Base-by-base conservation (phyloP, 1,140 invertebrate species). In the Drosophila pseudoobscura region DNA sequence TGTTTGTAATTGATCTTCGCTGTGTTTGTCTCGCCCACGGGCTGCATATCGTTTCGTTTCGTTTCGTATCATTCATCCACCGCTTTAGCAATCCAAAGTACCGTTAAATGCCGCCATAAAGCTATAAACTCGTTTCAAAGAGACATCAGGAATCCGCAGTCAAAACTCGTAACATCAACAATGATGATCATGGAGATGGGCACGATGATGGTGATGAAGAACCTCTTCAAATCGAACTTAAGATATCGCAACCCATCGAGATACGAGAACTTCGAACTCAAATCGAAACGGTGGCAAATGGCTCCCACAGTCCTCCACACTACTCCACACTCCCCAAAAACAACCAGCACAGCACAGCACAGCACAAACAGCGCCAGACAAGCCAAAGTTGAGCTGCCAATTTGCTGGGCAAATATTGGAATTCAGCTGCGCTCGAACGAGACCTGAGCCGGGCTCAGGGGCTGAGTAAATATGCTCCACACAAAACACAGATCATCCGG, bases 401-500 rank as follows among this genome's bases (percentile, higher is more conserved):
- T 77, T 80, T 46, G 13, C 56, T 66, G 13, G 8, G 41, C 51
- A 74, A 84, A 84, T 75, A 85, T 73, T 74, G 47, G 60, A 47
- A 64, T 70, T 50, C 46, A 53, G 51, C 9, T 39, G 56, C 2
- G 35, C 58, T 61, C 26, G 44, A 43, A 41, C 31, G 68, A 20
- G 47, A n/a, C 13, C 31, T 31, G 6, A 9, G 35, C 11, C 11
- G 35, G 1, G 20, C 20, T 11, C 47, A 11, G 20, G 9, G 11
- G 8, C 31, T 29, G 31, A 9, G 45, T 61, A 24, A 51, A 64
- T 24, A 63, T 15, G 26, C 29, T 11, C 8, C 44, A 39, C 35
- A 13, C 35, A 39, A 39, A 39, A 39, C 35, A 39, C 35, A 39
- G 35, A 39, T 39, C 35, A 39, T 39, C 35, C 35, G 35, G 1